Percentiles rank a stretch among this genome's conserved stretches.
Conservation (phyloP, 35 echinoderm and acorn worm genomes). For the Diadema setosum region DNA sequence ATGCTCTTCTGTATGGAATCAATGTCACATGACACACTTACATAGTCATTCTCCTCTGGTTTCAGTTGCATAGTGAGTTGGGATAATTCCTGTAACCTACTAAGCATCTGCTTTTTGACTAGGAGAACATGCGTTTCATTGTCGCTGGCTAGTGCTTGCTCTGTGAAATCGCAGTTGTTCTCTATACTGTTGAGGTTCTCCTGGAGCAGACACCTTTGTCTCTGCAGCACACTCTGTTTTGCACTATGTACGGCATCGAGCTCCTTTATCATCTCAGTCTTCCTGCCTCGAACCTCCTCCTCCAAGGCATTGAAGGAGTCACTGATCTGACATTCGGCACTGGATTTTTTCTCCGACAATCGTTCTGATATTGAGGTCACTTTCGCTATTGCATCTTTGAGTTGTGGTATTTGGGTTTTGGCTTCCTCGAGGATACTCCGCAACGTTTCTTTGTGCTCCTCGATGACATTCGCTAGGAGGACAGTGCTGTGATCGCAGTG, state of each 20-base stretch:
- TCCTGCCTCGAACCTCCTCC: constrained; percentile 64
- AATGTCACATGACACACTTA: constrained; percentile 60
- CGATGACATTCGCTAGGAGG: constrained; percentile 76
- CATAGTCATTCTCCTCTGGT: constrained; percentile 94
- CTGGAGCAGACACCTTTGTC: constrained; percentile 55
- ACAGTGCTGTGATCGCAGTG: constrained; percentile 83
- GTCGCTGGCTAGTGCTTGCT: constrained; percentile 74
- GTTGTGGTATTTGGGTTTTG: constrained; percentile 77
- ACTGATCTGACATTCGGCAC: constrained; percentile 63
- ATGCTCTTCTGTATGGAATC: constrained; percentile 78
- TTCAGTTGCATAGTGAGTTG: constrained; percentile 58
- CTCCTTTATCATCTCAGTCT: constrained; percentile 59
- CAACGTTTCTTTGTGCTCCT: constrained; percentile 88
- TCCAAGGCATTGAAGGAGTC: constrained; percentile 80
- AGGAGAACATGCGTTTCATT: constrained; percentile 82
- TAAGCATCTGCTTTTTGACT: constrained; percentile 91
- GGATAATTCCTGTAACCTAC: constrained; percentile 75
- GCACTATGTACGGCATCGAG: constrained; percentile 68
- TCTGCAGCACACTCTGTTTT: constrained; percentile 82
- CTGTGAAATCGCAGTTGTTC: constrained; percentile 88
- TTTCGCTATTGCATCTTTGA: constrained; percentile 70
- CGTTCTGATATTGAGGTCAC: constrained; percentile 58
- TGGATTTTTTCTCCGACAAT: constrained; percentile 62
- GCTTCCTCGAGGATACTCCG: constrained; percentile 75
- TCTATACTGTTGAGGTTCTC: constrained; percentile 73